Percentiles rank a stretch among this genome's conserved stretches.
Evolutionary conservation across 2,888 invertebrate genomes (phyloP).

Genomic region (Cataglyphis rosenhaueri): DNA sequence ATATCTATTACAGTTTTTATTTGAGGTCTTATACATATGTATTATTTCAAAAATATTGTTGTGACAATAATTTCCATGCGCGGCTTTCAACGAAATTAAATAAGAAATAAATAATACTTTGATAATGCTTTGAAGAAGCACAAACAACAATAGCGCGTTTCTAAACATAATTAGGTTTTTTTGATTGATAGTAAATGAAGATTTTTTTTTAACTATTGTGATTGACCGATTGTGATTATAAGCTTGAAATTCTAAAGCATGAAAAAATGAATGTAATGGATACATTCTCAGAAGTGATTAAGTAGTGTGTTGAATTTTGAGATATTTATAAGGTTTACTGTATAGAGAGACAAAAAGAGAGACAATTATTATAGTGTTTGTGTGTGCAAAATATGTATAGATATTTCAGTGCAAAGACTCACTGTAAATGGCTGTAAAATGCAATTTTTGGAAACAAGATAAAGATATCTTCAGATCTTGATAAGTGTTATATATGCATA

Average conservation of each 20-base stretch:
- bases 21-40: conserved; percentile 5
- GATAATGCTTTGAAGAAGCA: background rate
- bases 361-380: conserved; percentile 53
- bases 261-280: conserved; percentile 50
- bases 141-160: background rate
- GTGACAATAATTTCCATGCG: conserved; percentile 35
- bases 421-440: conserved; percentile 34
- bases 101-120: background rate
- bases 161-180: conserved; percentile 26
- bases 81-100: conserved; percentile 48
- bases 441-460: conserved; percentile 16
- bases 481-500: conserved; percentile 55
- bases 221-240: conserved; percentile 30
- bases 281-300: conserved; percentile 55
- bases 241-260: conserved; percentile 45
- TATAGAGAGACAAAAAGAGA: conserved; percentile 35
- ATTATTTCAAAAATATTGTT: conserved; percentile 23
- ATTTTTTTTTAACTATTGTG: conserved; percentile 1
- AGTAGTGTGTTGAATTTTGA: conserved; percentile 74
- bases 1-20: conserved; percentile 21
- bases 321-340: conserved; percentile 73
- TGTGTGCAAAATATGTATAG: conserved; percentile 37
- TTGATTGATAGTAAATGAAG: background rate
- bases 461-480: conserved; percentile 17
- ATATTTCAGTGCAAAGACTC: conserved; percentile 55